Conservation (phyloP, 2,888 invertebrate genomes). For the Corbicula japonica region DNA sequence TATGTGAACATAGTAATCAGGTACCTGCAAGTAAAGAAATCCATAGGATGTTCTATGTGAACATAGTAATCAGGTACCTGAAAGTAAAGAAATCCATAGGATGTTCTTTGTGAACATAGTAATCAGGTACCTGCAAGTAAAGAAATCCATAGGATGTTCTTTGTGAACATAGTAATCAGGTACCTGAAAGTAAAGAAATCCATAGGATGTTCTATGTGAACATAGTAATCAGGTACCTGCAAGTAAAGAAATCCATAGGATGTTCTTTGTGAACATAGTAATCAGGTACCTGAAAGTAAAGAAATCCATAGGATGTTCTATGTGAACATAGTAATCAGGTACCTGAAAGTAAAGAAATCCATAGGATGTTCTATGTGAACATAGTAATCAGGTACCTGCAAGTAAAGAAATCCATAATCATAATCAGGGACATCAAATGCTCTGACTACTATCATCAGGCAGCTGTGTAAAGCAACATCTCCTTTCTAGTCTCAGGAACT, state of each 20-base stretch:
- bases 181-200: slow-evolving; percentile 95
- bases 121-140: slow-evolving; percentile 96
- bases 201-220: slow-evolving; percentile 94
- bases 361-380: slow-evolving; percentile 94
- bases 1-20: slow-evolving; percentile 95
- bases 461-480: too few relatives aligned
- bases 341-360: slow-evolving; percentile 94
- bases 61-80: slow-evolving; percentile 95
- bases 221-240: slow-evolving; percentile 95
- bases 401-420: slow-evolving; percentile 96
- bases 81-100: slow-evolving; percentile 97
- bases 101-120: slow-evolving; percentile 92
- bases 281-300: slow-evolving; percentile 94
- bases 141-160: slow-evolving; percentile 94
- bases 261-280: slow-evolving; percentile 94
- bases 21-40: slow-evolving; percentile 92
- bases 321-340: slow-evolving; percentile 95
- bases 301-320: slow-evolving; percentile 95
- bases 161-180: slow-evolving; percentile 96
- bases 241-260: slow-evolving; percentile 96
- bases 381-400: slow-evolving; percentile 94
- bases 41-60: slow-evolving; percentile 95
- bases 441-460: too few relatives aligned
- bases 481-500: too few relatives aligned
- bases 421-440: too few relatives aligned